Conservation (phyloP, 2,797 vertebrate species). For the Pelobates cultripes region DNA sequence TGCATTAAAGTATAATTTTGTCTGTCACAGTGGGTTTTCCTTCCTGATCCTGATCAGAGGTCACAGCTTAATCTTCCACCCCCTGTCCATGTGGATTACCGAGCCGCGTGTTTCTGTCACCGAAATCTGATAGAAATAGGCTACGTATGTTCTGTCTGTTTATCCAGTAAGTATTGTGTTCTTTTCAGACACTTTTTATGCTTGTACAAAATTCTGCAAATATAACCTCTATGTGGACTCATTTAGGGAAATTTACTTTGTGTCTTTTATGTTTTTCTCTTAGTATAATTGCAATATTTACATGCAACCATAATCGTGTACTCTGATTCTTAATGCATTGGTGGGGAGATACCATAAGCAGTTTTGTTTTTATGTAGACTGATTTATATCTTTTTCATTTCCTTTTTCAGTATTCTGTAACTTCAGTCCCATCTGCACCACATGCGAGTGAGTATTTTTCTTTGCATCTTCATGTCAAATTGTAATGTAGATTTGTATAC, state of each 20-base stretch:
- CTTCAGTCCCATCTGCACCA: slow-evolving; percentile 99
- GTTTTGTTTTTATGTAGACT: no score
- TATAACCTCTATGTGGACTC: no score
- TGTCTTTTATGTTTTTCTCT: no score
- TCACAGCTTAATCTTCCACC: slow-evolving; percentile 89
- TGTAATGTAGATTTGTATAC: slow-evolving; percentile 17
- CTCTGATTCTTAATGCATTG: no score
- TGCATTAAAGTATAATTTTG: background rate
- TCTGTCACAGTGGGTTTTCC: slow-evolving; percentile 89
- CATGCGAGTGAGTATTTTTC: slow-evolving; percentile 90
- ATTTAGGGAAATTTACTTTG: no score
- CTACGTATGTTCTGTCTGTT: slow-evolving; percentile 95
- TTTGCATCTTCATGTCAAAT: no score
- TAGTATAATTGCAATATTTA: no score
- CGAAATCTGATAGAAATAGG: slow-evolving; percentile 96
- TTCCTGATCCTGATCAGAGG: slow-evolving; percentile 91
- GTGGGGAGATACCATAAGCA: no score
- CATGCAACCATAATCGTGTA: no score
- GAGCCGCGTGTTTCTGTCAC: slow-evolving; percentile 97
- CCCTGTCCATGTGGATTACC: slow-evolving; percentile 90
- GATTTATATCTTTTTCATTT: slow-evolving; percentile 18
- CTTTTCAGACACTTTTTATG: no score
- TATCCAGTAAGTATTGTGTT: slow-evolving; percentile 85
- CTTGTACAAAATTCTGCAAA: no score
- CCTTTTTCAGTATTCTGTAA: slow-evolving; percentile 92